Percentiles rank a stretch among this genome's conserved stretches.
These are phyloP conservation scores for Alauda arvensis DNA, from an alignment of 2,797 vertebrate species.

Conservation along the genomic window DNA sequence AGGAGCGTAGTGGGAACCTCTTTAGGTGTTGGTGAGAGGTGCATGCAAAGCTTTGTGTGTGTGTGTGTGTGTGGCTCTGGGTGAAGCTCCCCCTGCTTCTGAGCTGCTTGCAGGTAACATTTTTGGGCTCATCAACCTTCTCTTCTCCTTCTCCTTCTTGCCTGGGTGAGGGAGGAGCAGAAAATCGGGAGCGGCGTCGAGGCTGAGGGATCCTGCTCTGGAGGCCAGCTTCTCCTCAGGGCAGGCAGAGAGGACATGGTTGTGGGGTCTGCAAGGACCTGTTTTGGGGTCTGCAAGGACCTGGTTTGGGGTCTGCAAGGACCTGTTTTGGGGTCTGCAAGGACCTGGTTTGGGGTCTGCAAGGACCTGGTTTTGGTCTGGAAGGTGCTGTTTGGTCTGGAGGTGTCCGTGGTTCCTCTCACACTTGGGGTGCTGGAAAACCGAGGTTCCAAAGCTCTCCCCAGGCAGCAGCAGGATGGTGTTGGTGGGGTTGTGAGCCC, in stretches of 20 bases:
- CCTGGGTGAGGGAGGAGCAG: constrained; percentile 38
- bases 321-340: background rate
- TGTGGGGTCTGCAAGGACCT: background rate
- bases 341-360: background rate
- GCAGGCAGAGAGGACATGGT: background rate
- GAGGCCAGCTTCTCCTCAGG: background rate
- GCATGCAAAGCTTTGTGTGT: background rate
- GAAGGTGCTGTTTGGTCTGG: background rate
- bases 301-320: background rate
- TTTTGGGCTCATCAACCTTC: background rate
- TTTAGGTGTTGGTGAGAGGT: background rate
- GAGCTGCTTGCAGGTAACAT: constrained; percentile 12
- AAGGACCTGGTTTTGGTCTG: background rate
- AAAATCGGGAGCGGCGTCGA: background rate
- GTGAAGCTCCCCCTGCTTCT: background rate
- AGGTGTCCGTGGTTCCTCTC: background rate
- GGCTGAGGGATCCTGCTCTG: constrained; percentile 27
- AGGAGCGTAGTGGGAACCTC: background rate
- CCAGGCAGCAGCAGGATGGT: background rate
- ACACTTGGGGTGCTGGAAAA: background rate
- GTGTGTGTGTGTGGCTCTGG: background rate
- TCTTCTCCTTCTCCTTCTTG: constrained; percentile 27
- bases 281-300: background rate
- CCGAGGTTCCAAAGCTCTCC: background rate
- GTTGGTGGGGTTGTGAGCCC: constrained; percentile 30